phyloP scores from a whole-genome alignment of 2,888 invertebrate genomes.

The Drosophila fulvimacula region DNA sequence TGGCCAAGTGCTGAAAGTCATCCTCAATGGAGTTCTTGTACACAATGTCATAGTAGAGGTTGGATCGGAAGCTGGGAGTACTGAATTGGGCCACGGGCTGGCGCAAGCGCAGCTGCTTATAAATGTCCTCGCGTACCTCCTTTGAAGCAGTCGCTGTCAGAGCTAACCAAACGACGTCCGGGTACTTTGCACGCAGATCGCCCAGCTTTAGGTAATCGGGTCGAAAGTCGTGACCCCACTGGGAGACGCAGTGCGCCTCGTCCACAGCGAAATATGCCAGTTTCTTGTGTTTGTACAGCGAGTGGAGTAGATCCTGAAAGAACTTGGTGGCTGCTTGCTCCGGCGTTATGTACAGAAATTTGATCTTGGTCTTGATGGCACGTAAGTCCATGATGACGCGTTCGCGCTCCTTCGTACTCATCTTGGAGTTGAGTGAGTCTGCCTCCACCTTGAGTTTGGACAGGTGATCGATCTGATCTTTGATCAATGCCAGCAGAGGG shows the following conservation, averaged over 20 bases:
- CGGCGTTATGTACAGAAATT: slow-evolving; percentile 97
- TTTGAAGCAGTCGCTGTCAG: slow-evolving; percentile 96
- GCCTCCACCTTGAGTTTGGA: slow-evolving; percentile 91
- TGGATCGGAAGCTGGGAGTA: slow-evolving; percentile 95
- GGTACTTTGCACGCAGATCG: slow-evolving; percentile 87
- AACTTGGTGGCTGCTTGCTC: slow-evolving; percentile 95
- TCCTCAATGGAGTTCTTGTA: slow-evolving; percentile 94
- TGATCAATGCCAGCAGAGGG: slow-evolving; percentile 97
- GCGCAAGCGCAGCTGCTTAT: slow-evolving; percentile 89
- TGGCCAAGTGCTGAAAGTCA: slow-evolving; percentile 91
- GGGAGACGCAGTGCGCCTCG: slow-evolving; percentile 98
- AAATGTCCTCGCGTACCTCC: slow-evolving; percentile 93
- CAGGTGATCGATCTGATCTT: slow-evolving; percentile 97
- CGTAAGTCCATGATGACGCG: slow-evolving; percentile 91
- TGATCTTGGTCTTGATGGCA: slow-evolving; percentile 90
- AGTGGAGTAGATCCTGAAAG: slow-evolving; percentile 88
- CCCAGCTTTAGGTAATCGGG: slow-evolving; percentile 97
- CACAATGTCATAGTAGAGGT: slow-evolving; percentile 97
- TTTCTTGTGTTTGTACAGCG: slow-evolving; percentile 90
- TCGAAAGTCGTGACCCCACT: slow-evolving; percentile 99
- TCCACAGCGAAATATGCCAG: slow-evolving; percentile 97
- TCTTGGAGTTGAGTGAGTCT: slow-evolving; percentile 97
- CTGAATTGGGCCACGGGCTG: slow-evolving; percentile 91
- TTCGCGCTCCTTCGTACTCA: slow-evolving; percentile 90
- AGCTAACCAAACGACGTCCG: slow-evolving; percentile 93